Base-by-base conservation (phyloP, 2,888 invertebrate species). In the Drosophila quinaria region DNA sequence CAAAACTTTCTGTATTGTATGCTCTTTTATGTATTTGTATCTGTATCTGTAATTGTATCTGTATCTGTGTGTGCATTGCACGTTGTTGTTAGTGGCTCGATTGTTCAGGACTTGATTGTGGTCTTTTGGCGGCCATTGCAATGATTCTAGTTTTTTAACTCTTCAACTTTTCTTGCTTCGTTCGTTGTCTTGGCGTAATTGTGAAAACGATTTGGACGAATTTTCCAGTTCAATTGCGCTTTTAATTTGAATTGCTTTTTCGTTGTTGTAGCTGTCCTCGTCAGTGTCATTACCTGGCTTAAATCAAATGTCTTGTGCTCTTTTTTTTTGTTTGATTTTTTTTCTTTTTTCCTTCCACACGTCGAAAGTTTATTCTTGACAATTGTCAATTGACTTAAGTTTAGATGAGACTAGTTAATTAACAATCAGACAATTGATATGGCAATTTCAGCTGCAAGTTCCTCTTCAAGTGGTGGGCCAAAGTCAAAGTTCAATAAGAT, bases 151-250 rank as follows among this genome's bases (percentile, higher is more conserved):
- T 37, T 25, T 25, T 58, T 52, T 52, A 41, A 13, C 31, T 15
- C 39, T 41, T 47, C 35, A 33, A 55, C 64, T 63, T 55, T 63
- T 41, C 17, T 37, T 37, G 35, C 29, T 46, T 44, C n/a, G 25
- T 46, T 44, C n/a, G 25, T 31, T 44, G 50, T 49, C 41, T 61
- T 58, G 44, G 33, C 47, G 87, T 85, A 85, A 85, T 85, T 85
- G 84, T 85, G 65, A 71, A 82, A 82, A 87, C 84, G 82, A 85
- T 85, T 85, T 85, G 68, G 80, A 68, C 77, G 78, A 78, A 90
- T 81, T 90, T 89, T 90, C 89, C 88, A 89, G 80, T 89, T 90
- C 89, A 90, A 89, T 90, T 87, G 84, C 81, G 86, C 86, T 82
- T 90, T 90, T 89, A 90, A 90, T 90, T 90, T 87, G 80, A 88